Percentiles rank a stretch among this genome's conserved stretches.
Conservation (phyloP, 2,888 invertebrate genomes). For the Tortrix viridana region DNA sequence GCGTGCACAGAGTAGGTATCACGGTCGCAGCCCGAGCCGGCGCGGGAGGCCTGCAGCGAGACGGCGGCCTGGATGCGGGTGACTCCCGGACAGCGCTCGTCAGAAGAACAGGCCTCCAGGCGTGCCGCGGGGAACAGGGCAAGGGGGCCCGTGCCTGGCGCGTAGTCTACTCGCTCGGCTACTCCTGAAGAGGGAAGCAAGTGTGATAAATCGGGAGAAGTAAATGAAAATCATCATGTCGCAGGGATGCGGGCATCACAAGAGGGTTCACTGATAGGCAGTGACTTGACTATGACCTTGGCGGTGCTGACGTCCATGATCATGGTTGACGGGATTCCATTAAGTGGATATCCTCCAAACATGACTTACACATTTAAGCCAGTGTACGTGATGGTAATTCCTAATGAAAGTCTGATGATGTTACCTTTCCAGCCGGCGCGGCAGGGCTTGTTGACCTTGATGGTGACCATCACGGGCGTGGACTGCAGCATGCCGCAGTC, state of each 20-base stretch:
- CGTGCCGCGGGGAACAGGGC: conserved; percentile 93
- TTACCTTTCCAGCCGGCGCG: conserved; percentile 91
- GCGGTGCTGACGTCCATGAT: too few species aligned
- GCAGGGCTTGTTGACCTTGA: conserved; percentile 94
- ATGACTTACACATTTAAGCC: too few species aligned
- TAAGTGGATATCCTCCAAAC: too few species aligned
- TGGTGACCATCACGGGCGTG: conserved; percentile 97
- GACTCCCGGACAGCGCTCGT: conserved; percentile 91
- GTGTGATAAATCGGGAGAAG: too few species aligned
- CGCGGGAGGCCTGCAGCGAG: conserved; percentile 91
- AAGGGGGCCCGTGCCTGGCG: conserved; percentile 91
- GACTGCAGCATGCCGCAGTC: conserved; percentile 99
- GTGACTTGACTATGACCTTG: too few species aligned
- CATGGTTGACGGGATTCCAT: too few species aligned
- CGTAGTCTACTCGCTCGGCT: conserved; percentile 93
- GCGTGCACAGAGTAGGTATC: conserved; percentile 95
- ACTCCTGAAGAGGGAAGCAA: conserved; percentile 87
- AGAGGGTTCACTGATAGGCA: too few species aligned
- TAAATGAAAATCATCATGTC: too few species aligned
- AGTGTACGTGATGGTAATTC: too few species aligned
- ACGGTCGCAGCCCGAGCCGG: conserved; percentile 97
- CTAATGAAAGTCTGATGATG: conserved; percentile 13
- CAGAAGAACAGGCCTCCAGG: conserved; percentile 96
- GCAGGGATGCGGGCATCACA: too few species aligned
- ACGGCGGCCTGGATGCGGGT: conserved; percentile 86